phyloP scores from a whole-genome alignment of 2,888 invertebrate species.

The Kuschelorhynchus macadamiae region DNA sequence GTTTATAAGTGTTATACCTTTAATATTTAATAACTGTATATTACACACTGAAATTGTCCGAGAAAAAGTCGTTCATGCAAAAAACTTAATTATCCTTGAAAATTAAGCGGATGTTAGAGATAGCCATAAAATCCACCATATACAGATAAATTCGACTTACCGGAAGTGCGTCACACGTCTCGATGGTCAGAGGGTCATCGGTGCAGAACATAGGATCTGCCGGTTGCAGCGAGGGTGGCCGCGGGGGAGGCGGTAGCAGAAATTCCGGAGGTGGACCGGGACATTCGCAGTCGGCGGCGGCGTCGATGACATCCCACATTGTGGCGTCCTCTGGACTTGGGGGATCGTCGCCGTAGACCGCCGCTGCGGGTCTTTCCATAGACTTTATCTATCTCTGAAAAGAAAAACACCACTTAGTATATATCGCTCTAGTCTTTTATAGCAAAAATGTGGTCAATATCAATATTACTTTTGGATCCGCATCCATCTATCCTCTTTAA shows the following conservation, averaged over 20 bases:
- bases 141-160: conserved; percentile 76
- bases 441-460: too few species aligned
- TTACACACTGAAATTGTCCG: too few species aligned
- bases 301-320: conserved; percentile 76
- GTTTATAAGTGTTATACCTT: too few species aligned
- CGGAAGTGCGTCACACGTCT: conserved; percentile 84
- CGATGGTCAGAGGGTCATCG: conserved; percentile 79
- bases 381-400: conserved; percentile 59
- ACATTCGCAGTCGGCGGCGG: conserved; percentile 83
- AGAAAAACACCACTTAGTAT: too few species aligned
- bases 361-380: conserved; percentile 65
- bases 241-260: conserved; percentile 80
- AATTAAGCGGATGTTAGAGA: too few species aligned
- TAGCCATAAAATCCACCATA: too few species aligned
- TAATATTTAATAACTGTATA: too few species aligned
- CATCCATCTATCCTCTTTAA: too few species aligned
- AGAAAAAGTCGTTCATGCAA: too few species aligned
- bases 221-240: conserved; percentile 80
- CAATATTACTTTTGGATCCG: too few species aligned
- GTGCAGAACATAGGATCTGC: conserved; percentile 78
- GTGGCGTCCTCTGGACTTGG: conserved; percentile 64
- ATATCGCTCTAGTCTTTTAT: too few species aligned
- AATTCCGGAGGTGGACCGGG: conserved; percentile 84
- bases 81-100: too few species aligned
- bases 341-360: conserved; percentile 62